Evolutionary conservation across 1,140 invertebrate genomes (phyloP), one percentile per base, ranked within the genome.

Genomic region (Brachionus plicatilis): DNA sequence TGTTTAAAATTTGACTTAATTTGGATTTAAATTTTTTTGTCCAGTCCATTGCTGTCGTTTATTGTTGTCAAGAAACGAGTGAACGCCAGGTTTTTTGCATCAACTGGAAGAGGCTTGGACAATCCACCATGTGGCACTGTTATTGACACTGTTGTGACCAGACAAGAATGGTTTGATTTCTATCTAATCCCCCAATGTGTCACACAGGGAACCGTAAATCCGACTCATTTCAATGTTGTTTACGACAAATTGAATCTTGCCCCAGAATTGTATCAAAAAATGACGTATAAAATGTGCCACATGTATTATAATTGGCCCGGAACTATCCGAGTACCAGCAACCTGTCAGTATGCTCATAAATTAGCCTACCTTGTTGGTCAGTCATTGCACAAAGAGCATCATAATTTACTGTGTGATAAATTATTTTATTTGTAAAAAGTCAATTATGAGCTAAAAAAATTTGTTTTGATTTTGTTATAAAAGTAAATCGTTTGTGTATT

Each of bases 241-340:
- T 88, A 92, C 45, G 94, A 95, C 86, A 8, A 14, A 9, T 88
- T 92, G 4, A 91, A 90, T 0, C 87, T 94, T 3, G 86, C 88
- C 37, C 90, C 93, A 0, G 93, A 94, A 83, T 90, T 92, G 80
- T 87, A 96, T 83, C 96, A 98, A 89, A 90, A 93, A 14, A 86
- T 96, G 1, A 92, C 94, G 0, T 96, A 93, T 86, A 95, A 95
- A 88, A 88, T 95, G 86, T 93, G 92, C 78, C 95, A 96, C 86
- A 89, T 95, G 88, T 96, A 96, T 85, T 96, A 92, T 87, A 96
- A 96, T 88, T 95, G 96, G 95, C 92, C 90, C 47, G 96, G 95
- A 11, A 95, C 95, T 1, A 92, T 95, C 0, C 89, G 93, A n/a
- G 94, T 96, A 0, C 95, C 95, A 0, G 94, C 94, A 0, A 94